Conservation (phyloP, 2,113 vertebrate genomes). For the Bostrychus sinensis region DNA sequence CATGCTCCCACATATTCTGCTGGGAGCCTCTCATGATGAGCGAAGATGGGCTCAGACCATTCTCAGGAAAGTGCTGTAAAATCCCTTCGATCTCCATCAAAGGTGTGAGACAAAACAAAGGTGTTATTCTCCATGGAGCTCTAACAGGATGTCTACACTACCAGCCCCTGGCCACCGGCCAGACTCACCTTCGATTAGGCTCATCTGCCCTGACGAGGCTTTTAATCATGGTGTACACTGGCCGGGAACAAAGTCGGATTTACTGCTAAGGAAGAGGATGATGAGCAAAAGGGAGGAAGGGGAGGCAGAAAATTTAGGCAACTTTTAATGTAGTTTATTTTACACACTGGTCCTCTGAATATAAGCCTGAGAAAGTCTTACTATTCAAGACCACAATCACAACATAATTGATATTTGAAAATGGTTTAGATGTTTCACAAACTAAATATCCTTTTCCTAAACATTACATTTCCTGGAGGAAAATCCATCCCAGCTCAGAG, state of each 20-base stretch:
- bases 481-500: too few relatives aligned
- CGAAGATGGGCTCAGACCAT: conserved; percentile 19
- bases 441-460: too few relatives aligned
- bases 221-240: conserved; percentile 65
- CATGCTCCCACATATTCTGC: too few relatives aligned
- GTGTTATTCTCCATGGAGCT: conserved; percentile 21
- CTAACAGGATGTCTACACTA: conserved; percentile 49
- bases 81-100: conserved; percentile 13
- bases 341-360: background rate
- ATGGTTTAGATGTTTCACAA: too few relatives aligned
- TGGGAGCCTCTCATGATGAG: background rate
- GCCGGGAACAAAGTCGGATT: conserved; percentile 76
- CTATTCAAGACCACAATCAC: too few relatives aligned
- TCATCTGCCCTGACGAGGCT: conserved; percentile 73
- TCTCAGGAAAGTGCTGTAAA: conserved; percentile 15
- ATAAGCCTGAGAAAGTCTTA: too few relatives aligned
- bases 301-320: conserved; percentile 21
- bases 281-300: conserved; percentile 37
- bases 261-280: conserved; percentile 51
- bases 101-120: conserved; percentile 53
- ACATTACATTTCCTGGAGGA: too few relatives aligned
- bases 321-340: background rate
- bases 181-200: conserved; percentile 71
- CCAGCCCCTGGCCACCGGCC: conserved; percentile 37
- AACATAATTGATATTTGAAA: too few relatives aligned